These are phyloP conservation scores for Pasiphila rectangulata DNA, from an alignment of 2,888 invertebrate genomes.

Conservation along the genomic window DNA sequence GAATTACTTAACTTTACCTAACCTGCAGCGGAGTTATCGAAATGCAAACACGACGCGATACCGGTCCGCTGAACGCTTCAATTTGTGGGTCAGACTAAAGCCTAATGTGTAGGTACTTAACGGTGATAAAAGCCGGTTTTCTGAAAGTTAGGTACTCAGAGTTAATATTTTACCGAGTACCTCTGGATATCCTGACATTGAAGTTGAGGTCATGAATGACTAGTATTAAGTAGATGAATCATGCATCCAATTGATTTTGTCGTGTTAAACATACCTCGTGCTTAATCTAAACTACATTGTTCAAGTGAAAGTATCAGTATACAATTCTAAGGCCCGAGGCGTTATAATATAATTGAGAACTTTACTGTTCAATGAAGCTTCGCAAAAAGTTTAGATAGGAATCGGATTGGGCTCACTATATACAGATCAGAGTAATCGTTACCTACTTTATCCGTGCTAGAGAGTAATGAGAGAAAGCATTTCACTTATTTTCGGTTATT, in stretches of 20 bases:
- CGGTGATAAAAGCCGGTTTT: conserved; percentile 64
- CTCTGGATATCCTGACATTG: conserved; percentile 29
- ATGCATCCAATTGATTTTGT: conserved; percentile 38
- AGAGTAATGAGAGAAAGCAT: conserved; percentile 12
- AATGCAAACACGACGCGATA: conserved; percentile 49
- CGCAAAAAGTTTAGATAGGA: conserved; percentile 13
- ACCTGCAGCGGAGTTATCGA: conserved; percentile 53
- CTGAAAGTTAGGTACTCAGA: conserved; percentile 41
- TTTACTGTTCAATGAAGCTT: conserved; percentile 21
- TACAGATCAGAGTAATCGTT: neutral
- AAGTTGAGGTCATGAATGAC: conserved; percentile 26
- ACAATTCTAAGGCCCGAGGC: conserved; percentile 30
- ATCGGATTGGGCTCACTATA: conserved; percentile 3
- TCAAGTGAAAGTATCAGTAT: conserved; percentile 54
- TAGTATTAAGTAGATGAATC: conserved; percentile 21
- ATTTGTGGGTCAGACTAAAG: conserved; percentile 63
- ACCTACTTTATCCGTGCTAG: neutral
- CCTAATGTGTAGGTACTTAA: conserved; percentile 61
- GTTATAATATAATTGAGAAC: conserved; percentile 29
- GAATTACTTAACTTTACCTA: conserved; percentile 37
- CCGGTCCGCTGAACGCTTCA: conserved; percentile 42
- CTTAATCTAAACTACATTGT: too few relatives aligned
- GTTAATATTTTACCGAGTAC: conserved; percentile 36
- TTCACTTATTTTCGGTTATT: neutral
- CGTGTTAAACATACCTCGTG: neutral